Percentiles rank a stretch among this genome's conserved stretches.
Conservation (phyloP, 2,888 invertebrate genomes). For the Achlya flavicornis region DNA sequence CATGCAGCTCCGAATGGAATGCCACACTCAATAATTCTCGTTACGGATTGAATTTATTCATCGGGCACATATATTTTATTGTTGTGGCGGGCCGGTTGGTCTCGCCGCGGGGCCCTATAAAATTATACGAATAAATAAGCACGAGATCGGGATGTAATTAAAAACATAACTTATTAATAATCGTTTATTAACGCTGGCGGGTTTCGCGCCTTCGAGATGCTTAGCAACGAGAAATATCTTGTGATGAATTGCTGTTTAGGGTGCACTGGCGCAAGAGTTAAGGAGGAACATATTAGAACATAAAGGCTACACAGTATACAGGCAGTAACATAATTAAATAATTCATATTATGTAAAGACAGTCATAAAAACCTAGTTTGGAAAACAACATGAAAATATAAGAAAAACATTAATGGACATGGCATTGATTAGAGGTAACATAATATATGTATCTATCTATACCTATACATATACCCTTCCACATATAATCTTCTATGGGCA, state of each 20-base stretch:
- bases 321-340: too few species aligned
- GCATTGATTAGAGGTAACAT: too few species aligned
- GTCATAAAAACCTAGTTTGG: too few species aligned
- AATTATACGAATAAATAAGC: conserved; percentile 82
- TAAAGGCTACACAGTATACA: too few species aligned
- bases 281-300: too few species aligned
- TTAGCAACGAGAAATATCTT: conserved; percentile 20
- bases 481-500: too few species aligned
- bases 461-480: too few species aligned
- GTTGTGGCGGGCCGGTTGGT: conserved; percentile 57
- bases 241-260: neutral
- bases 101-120: conserved; percentile 79
- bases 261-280: neutral
- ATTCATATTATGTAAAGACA: too few species aligned
- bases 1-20: conserved; percentile 60
- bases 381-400: too few species aligned
- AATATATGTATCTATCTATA: too few species aligned
- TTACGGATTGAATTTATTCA: conserved; percentile 81
- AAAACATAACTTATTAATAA: conserved; percentile 83
- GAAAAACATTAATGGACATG: too few species aligned
- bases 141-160: conserved; percentile 76
- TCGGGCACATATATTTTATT: conserved; percentile 74
- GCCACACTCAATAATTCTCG: conserved; percentile 75
- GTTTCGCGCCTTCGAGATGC: conserved; percentile 68
- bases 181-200: conserved; percentile 79